These are phyloP conservation scores for Clanis bilineata DNA, from an alignment of 2,888 invertebrate species.

Conservation along the genomic window DNA sequence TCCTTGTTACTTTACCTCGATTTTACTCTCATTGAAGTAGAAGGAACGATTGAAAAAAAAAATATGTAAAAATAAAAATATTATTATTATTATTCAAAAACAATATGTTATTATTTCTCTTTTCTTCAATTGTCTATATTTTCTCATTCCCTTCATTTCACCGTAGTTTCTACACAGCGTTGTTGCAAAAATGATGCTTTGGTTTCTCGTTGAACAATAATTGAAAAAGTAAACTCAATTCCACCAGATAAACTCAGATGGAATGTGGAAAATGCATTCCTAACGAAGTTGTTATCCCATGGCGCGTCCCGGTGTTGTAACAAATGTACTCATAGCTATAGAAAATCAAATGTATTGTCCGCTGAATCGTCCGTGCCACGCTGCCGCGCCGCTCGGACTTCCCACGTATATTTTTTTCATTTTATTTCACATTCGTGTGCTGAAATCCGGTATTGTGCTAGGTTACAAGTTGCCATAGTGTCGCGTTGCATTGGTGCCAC, in stretches of 20 bases:
- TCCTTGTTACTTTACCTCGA: neutral
- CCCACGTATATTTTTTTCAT: neutral
- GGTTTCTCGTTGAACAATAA: neutral
- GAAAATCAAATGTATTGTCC: conserved; percentile 7
- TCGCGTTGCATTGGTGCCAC: neutral
- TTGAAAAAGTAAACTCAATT: neutral
- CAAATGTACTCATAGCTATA: neutral
- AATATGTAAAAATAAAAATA: too few relatives aligned
- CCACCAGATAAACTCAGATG: neutral
- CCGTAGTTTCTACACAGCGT: neutral
- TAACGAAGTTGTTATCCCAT: neutral
- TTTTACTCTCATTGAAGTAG: neutral
- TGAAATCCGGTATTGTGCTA: neutral
- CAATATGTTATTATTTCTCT: neutral
- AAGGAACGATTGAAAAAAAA: too few relatives aligned
- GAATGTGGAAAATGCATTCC: conserved; percentile 8
- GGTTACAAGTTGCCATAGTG: neutral
- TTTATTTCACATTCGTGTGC: neutral
- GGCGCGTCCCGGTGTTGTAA: neutral
- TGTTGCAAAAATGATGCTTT: neutral
- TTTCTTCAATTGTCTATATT: neutral
- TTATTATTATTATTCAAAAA: neutral
- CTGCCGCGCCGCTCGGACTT: neutral
- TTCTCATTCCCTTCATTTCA: neutral
- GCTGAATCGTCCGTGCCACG: neutral